A percentile compares a stretch with the other conserved stretches of the same genome.
phyloP scores from a whole-genome alignment of 2,888 invertebrate genomes.

The Volucella inanis region DNA sequence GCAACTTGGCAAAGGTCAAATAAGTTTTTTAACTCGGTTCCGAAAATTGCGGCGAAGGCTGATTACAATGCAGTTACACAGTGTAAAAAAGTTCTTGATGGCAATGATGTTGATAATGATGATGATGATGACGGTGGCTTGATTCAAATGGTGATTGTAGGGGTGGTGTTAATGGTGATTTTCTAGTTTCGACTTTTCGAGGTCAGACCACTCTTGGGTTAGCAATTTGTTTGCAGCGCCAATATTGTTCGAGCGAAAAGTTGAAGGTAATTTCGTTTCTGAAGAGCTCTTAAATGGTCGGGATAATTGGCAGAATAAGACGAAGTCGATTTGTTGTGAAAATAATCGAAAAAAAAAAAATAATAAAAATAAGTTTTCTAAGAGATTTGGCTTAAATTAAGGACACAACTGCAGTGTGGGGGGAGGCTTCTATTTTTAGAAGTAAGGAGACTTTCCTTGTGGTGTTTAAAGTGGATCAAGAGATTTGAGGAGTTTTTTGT shows the following conservation, averaged over 20 bases:
- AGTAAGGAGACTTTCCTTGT: too few species aligned
- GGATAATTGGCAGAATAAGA: conserved; percentile 5
- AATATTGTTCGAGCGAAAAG: conserved; percentile 15
- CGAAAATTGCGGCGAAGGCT: conserved; percentile 17
- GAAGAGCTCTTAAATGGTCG: conserved; percentile 5
- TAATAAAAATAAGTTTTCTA: too few species aligned
- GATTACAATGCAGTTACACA: conserved; percentile 26
- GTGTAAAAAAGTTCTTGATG: conserved; percentile 5
- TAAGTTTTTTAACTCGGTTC: conserved; percentile 59
- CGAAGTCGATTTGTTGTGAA: not conserved
- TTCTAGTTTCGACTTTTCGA: conserved; percentile 48
- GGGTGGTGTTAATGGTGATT: conserved; percentile 45
- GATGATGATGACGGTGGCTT: conserved; percentile 21
- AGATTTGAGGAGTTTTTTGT: too few species aligned
- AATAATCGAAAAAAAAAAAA: too few species aligned
- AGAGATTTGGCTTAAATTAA: too few species aligned
- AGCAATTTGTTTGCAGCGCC: conserved; percentile 34
- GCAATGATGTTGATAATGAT: conserved; percentile 20
- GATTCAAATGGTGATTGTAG: not conserved
- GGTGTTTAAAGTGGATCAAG: too few species aligned
- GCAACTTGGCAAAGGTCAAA: conserved; percentile 54
- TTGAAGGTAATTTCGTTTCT: conserved; percentile 26
- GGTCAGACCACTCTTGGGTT: conserved; percentile 22
- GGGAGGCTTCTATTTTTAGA: too few species aligned
- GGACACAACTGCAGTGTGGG: too few species aligned